Evolutionary conservation across 2,888 invertebrate genomes (phyloP).

Genomic region (Esperia sulphurella): DNA sequence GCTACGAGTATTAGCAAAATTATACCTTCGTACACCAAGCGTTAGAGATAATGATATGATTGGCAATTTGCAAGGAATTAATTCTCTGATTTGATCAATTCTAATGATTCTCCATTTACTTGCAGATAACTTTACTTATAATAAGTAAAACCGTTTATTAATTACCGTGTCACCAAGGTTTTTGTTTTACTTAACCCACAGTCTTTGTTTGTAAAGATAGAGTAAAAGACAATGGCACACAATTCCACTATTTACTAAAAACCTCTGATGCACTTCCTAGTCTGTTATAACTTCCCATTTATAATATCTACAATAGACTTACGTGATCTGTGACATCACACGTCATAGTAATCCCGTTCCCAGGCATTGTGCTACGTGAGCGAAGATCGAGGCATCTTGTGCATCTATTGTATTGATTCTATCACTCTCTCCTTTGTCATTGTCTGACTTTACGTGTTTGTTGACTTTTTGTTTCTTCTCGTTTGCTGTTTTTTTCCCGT

Average conservation of each 20-base stretch:
- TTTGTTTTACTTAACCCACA: too few species aligned
- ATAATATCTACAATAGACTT: slow-evolving; percentile 1
- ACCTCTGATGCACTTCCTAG: neutral
- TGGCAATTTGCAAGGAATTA: slow-evolving; percentile 3
- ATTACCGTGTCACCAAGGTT: too few species aligned
- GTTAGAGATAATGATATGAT: slow-evolving; percentile 1
- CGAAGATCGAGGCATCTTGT: neutral
- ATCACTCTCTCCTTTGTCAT: neutral
- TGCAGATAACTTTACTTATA: too few species aligned
- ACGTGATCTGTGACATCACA: slow-evolving; percentile 10
- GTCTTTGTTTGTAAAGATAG: too few species aligned
- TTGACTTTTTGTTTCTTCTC: slow-evolving; percentile 9
- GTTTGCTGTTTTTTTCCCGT: neutral
- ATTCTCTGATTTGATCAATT: too few species aligned
- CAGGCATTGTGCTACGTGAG: neutral
- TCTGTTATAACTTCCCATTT: neutral
- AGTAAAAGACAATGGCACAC: neutral
- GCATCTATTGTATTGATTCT: neutral
- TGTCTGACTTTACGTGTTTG: slow-evolving; percentile 1
- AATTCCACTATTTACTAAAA: neutral
- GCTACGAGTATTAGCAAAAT: neutral
- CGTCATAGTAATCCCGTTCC: slow-evolving; percentile 2
- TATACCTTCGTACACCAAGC: neutral
- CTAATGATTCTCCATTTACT: too few species aligned
- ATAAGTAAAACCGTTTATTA: too few species aligned